phyloP scores from a whole-genome alignment of 2,113 vertebrate species.

The Otolemur garnettii region DNA sequence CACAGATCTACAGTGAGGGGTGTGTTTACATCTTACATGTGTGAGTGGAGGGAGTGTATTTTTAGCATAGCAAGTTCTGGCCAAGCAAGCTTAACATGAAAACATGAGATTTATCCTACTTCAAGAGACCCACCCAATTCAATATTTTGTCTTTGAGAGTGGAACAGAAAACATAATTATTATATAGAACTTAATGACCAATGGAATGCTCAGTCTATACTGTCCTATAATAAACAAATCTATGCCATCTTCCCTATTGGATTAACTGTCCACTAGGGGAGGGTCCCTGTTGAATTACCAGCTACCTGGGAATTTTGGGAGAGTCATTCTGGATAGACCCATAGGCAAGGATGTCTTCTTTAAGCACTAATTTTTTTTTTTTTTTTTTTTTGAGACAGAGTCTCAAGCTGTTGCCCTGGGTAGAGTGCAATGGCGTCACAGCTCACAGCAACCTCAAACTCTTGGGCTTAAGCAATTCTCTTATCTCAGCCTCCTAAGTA shows the following conservation, averaged over 20 bases:
- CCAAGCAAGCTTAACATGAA: conserved; percentile 64
- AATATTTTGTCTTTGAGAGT: not conserved
- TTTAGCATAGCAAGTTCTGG: conserved; percentile 69
- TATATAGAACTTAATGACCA: not conserved
- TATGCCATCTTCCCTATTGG: not conserved
- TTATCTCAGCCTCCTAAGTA: too few species aligned
- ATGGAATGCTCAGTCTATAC: not conserved
- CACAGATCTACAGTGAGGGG: not conserved
- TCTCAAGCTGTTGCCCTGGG: too few species aligned
- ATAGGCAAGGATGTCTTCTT: not conserved
- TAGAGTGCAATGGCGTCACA: too few species aligned
- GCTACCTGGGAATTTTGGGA: not conserved
- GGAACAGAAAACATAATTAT: conserved; percentile 27
- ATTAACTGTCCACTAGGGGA: not conserved
- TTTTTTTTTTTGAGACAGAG: too few species aligned
- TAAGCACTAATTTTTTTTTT: conserved; percentile 8
- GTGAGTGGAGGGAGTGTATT: conserved; percentile 51
- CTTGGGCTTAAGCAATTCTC: too few species aligned
- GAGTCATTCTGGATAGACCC: not conserved
- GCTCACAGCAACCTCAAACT: too few species aligned
- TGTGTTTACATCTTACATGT: conserved; percentile 63
- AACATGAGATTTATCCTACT: conserved; percentile 31
- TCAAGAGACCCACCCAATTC: conserved; percentile 44
- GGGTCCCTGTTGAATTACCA: not conserved
- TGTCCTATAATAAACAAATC: conserved; percentile 1